phyloP scores from a whole-genome alignment of 2,888 invertebrate species.

The Eucriotettix oculatus region DNA sequence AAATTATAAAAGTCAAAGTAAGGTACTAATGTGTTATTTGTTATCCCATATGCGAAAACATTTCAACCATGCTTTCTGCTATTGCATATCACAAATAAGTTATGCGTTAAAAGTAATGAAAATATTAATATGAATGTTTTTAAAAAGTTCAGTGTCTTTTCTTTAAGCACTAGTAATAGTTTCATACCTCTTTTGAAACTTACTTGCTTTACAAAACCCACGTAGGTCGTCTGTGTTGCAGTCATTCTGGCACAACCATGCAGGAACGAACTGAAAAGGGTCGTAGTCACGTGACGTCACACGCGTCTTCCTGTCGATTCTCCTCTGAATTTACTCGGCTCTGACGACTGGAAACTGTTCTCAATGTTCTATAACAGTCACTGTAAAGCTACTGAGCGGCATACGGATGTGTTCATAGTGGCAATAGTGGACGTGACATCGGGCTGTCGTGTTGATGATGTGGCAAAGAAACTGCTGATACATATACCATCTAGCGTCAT shows the following conservation, averaged over 20 bases:
- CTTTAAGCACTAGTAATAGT: background rate
- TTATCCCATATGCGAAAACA: conserved; percentile 6
- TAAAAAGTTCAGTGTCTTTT: background rate
- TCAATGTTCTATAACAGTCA: no score
- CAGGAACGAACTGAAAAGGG: conserved; percentile 13
- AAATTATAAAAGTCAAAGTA: conserved; percentile 9
- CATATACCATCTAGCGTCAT: conserved; percentile 6
- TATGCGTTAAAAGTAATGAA: background rate
- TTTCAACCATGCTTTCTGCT: conserved; percentile 3
- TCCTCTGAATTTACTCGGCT: background rate
- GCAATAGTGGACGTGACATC: background rate
- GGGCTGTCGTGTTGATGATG: conserved; percentile 5
- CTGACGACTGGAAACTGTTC: no score
- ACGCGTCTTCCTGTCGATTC: conserved; percentile 2
- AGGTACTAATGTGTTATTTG: background rate
- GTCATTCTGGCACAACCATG: conserved; percentile 17
- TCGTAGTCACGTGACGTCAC: conserved; percentile 13
- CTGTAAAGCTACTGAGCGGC: background rate
- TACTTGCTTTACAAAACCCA: conserved; percentile 45
- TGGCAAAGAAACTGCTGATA: conserved; percentile 5
- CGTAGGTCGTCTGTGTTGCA: conserved; percentile 31
- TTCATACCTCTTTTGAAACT: background rate
- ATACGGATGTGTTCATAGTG: no score
- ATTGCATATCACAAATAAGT: no score
- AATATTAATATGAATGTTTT: background rate